Conservation (phyloP, 2,113 vertebrate genomes). For the Grammatotria lemairii region DNA sequence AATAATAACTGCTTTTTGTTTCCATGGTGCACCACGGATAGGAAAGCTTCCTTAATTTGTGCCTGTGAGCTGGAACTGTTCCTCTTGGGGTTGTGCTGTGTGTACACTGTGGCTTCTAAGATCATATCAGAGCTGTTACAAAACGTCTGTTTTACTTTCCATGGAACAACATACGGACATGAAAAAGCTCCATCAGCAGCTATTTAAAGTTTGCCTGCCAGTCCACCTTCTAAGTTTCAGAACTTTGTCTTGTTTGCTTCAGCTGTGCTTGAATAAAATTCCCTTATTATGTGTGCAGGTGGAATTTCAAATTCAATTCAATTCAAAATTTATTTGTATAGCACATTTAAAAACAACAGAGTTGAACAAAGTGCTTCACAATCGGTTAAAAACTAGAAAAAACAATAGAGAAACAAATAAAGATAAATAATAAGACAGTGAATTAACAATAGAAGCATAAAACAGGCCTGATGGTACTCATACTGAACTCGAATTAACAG, state of each 20-base stretch:
- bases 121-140: background rate
- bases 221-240: background rate
- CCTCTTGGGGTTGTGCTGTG: background rate
- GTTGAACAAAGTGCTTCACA: background rate
- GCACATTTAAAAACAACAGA: background rate
- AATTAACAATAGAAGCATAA: background rate
- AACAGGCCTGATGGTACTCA: background rate
- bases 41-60: background rate
- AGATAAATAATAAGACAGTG: background rate
- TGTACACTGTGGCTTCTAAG: background rate
- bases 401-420: background rate
- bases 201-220: background rate
- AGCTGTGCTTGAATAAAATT: background rate
- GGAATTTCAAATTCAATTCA: background rate
- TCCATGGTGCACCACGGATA: background rate
- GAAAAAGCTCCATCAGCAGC: background rate
- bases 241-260: background rate
- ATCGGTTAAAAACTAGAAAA: background rate
- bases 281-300: background rate
- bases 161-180: background rate
- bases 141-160: background rate
- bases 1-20: background rate
- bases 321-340: background rate
- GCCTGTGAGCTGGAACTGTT: background rate
- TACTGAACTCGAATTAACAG: background rate